Conservation (phyloP, 2,888 invertebrate genomes). For the Rhagium mordax region DNA sequence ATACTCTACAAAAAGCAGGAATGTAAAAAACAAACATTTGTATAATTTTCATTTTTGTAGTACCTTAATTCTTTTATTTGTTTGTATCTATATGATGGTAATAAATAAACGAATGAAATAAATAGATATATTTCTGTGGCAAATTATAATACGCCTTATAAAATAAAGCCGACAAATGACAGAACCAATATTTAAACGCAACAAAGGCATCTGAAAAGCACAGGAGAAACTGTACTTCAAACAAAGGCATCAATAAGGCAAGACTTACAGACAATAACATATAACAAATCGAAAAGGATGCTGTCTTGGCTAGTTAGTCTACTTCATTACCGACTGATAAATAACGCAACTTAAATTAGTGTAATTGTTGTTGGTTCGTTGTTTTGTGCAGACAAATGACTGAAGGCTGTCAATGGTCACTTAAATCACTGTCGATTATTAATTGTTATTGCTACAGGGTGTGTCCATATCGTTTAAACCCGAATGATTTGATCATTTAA, state of each 20-base stretch:
- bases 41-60: too few relatives aligned
- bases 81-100: too few relatives aligned
- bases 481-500: neutral
- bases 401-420: slow-evolving; percentile 35
- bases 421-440: slow-evolving; percentile 39
- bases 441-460: slow-evolving; percentile 8
- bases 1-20: too few relatives aligned
- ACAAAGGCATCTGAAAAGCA: neutral
- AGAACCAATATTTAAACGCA: neutral
- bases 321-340: slow-evolving; percentile 46
- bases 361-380: slow-evolving; percentile 29
- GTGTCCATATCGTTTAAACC: neutral
- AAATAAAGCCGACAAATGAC: too few relatives aligned
- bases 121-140: too few relatives aligned
- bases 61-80: too few relatives aligned
- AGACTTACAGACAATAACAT: slow-evolving; percentile 3
- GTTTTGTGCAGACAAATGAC: slow-evolving; percentile 38
- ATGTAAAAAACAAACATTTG: too few relatives aligned
- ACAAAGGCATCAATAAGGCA: neutral
- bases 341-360: slow-evolving; percentile 37
- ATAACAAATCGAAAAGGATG: slow-evolving; percentile 22
- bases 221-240: neutral
- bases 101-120: too few relatives aligned
- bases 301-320: slow-evolving; percentile 45
- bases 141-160: too few relatives aligned